These are phyloP conservation scores for Fregata magnificens DNA, from an alignment of 2,113 vertebrate species.

Conservation along the genomic window DNA sequence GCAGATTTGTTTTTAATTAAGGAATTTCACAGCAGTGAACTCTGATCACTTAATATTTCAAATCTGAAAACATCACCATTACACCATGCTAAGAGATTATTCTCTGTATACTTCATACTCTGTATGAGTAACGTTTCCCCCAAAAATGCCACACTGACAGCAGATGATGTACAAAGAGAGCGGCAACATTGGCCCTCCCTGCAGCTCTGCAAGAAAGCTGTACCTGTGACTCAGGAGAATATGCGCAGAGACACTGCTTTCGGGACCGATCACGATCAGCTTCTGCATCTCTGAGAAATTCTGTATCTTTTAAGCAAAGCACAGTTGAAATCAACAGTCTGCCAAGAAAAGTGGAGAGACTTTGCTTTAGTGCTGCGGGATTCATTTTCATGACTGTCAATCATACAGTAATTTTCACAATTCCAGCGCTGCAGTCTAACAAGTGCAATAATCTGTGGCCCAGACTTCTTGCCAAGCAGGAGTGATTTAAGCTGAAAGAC, in stretches of 20 bases:
- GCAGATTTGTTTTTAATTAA: slow-evolving; percentile 59
- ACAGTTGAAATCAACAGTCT: slow-evolving; percentile 20
- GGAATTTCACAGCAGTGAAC: slow-evolving; percentile 44
- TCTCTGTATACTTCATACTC: neutral
- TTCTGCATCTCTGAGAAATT: neutral
- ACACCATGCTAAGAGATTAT: neutral
- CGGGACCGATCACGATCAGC: neutral
- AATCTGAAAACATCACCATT: neutral
- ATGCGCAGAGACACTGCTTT: neutral
- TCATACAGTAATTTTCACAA: neutral
- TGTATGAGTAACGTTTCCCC: neutral
- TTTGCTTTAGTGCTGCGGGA: slow-evolving; percentile 11
- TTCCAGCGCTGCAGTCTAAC: neutral
- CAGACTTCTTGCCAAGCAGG: neutral
- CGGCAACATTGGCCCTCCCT: accelerated
- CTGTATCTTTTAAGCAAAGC: slow-evolving; percentile 13
- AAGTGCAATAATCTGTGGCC: slow-evolving; percentile 10
- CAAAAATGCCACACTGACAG: neutral
- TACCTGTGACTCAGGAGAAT: neutral
- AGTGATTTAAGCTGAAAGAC: neutral
- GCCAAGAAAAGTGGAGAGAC: slow-evolving; percentile 4
- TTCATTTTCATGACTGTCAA: slow-evolving; percentile 33
- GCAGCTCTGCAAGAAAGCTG: neutral
- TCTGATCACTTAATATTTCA: slow-evolving; percentile 42
- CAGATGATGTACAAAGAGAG: neutral